A percentile compares a stretch with the other conserved stretches of the same genome.
These are phyloP conservation scores for Eupeodes latifasciatus DNA, from an alignment of 2,888 invertebrate genomes.

Conservation along the genomic window DNA sequence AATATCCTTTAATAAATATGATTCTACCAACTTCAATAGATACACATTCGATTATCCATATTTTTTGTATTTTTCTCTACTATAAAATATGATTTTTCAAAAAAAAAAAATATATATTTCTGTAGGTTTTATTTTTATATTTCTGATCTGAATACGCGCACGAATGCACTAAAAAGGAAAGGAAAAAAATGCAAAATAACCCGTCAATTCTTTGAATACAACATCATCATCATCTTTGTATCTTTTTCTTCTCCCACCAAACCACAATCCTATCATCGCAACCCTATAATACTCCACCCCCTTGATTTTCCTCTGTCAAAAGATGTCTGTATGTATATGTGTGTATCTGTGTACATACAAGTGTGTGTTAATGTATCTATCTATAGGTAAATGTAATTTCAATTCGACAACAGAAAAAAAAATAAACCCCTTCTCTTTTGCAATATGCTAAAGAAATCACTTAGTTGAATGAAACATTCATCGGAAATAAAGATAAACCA, in stretches of 20 bases:
- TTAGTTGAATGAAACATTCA: constrained; percentile 57
- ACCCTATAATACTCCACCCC: neutral
- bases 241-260: neutral
- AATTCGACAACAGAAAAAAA: neutral
- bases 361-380: neutral
- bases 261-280: neutral
- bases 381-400: neutral
- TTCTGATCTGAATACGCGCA: neutral
- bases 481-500: constrained; percentile 64
- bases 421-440: neutral
- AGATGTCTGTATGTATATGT: neutral
- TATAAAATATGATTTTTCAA: neutral
- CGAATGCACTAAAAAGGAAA: neutral
- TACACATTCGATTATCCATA: too few relatives aligned
- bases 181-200: neutral
- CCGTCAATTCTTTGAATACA: constrained; percentile 20
- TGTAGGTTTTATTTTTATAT: neutral
- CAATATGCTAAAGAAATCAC: constrained; percentile 20
- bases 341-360: too few relatives aligned
- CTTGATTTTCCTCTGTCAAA: neutral
- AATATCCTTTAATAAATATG: too few relatives aligned
- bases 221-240: neutral
- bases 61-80: neutral
- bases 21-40: too few relatives aligned
- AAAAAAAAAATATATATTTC: neutral